These are phyloP conservation scores for Pluvialis apricaria DNA, from an alignment of 2,113 vertebrate genomes.

Conservation along the genomic window DNA sequence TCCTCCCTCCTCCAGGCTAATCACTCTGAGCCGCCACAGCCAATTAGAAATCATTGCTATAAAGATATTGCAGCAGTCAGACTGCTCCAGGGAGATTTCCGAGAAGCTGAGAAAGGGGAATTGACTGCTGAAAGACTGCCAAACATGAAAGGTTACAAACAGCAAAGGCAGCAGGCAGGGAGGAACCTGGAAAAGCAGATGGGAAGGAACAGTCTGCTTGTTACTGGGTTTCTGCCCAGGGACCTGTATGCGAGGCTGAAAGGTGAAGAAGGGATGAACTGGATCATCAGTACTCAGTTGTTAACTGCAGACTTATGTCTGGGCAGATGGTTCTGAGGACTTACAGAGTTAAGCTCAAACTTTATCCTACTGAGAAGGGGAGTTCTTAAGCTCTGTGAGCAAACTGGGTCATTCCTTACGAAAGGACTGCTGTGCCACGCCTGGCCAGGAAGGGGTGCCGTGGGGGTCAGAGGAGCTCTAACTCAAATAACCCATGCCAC, in stretches of 20 bases:
- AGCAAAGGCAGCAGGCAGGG: background rate
- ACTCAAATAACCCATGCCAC: background rate
- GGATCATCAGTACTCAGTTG: background rate
- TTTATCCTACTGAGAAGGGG: background rate
- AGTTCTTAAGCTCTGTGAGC: background rate
- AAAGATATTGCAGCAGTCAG: background rate
- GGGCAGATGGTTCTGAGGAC: slow-evolving; percentile 16
- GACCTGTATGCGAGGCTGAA: rapidly evolving
- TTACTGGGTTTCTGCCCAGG: background rate
- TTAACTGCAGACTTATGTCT: background rate
- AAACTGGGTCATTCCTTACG: background rate
- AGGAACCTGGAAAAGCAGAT: background rate
- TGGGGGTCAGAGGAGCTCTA: background rate
- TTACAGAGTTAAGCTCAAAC: background rate
- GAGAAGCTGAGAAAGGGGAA: background rate
- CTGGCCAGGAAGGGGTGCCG: background rate
- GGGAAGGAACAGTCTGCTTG: background rate
- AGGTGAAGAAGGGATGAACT: background rate
- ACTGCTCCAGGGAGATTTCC: background rate
- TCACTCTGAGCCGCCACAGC: background rate
- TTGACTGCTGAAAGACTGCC: background rate
- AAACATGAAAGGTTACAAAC: background rate
- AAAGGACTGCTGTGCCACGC: rapidly evolving
- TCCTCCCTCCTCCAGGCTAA: background rate
- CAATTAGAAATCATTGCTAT: slow-evolving; percentile 6